phyloP scores from a whole-genome alignment of 2,113 vertebrate species.

The Bufo bufo region DNA sequence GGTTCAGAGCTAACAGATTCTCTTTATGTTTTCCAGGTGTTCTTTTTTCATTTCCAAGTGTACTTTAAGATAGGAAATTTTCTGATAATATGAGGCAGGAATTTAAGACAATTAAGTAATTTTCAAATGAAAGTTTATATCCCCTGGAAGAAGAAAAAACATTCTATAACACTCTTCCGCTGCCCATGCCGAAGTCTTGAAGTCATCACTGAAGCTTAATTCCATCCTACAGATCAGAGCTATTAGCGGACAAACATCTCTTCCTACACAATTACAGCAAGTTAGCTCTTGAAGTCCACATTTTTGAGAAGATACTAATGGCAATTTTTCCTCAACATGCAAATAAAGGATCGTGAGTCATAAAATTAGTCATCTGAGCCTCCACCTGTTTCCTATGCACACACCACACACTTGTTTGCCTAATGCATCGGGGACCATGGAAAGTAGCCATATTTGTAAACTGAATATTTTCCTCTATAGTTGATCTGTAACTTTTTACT shows the following conservation, averaged over 20 bases:
- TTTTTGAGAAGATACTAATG: conserved; percentile 29
- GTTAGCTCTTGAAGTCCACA: conserved; percentile 34
- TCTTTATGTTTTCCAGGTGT: too few species aligned
- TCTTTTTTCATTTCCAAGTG: too few species aligned
- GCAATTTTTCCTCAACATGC: conserved; percentile 33
- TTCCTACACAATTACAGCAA: conserved; percentile 16
- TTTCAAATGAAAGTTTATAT: not conserved
- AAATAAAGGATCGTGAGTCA: conserved; percentile 49
- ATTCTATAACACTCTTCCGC: not conserved
- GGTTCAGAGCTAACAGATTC: too few species aligned
- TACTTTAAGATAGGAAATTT: too few species aligned
- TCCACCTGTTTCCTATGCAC: conserved; percentile 35
- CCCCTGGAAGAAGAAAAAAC: not conserved
- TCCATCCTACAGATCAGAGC: conserved; percentile 25
- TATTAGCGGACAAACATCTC: conserved; percentile 27
- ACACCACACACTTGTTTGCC: conserved; percentile 9
- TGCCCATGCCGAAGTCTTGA: conserved; percentile 9
- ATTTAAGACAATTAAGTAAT: not conserved
- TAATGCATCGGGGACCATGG: not conserved
- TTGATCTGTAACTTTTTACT: conserved; percentile 57
- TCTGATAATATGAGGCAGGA: not conserved
- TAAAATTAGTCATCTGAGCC: conserved; percentile 39
- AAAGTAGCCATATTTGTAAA: not conserved
- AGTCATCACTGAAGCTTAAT: conserved; percentile 17
- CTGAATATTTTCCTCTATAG: conserved; percentile 58